Evolutionary conservation across 1,140 invertebrate genomes (phyloP).

Genomic region (Archegozetes longisetosus): DNA sequence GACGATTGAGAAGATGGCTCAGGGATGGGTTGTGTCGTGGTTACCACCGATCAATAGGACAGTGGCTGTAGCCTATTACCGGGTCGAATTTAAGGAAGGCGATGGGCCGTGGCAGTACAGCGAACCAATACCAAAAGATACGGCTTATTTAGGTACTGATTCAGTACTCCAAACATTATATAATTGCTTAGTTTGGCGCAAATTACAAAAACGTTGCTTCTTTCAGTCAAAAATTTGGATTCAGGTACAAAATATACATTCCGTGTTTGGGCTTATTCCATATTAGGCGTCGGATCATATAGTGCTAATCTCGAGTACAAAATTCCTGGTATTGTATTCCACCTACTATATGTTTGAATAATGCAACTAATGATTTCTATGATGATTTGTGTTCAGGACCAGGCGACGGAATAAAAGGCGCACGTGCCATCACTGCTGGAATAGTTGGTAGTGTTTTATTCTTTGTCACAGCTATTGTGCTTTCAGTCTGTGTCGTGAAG

Average conservation of each 20-base stretch:
- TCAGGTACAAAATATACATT: conserved; percentile 77
- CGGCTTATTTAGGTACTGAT: conserved; percentile 63
- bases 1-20: conserved; percentile 57
- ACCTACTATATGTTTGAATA: not conserved
- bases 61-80: conserved; percentile 63
- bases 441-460: conserved; percentile 85
- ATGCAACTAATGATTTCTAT: not conserved
- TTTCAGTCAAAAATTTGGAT: conserved; percentile 73
- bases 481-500: conserved; percentile 87
- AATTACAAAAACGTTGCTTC: too few relatives aligned
- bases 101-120: conserved; percentile 55
- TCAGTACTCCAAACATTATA: too few relatives aligned
- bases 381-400: conserved; percentile 9
- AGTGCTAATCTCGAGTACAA: conserved; percentile 70
- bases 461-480: conserved; percentile 88
- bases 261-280: conserved; percentile 64
- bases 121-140: conserved; percentile 69
- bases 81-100: conserved; percentile 73
- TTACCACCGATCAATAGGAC: conserved; percentile 57
- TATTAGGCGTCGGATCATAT: conserved; percentile 45
- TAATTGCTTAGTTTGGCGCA: conserved; percentile 9
- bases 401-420: conserved; percentile 11
- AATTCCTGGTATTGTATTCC: conserved; percentile 39
- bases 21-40: conserved; percentile 76
- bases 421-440: conserved; percentile 40